These are phyloP conservation scores for Istiophorus platypterus DNA, from an alignment of 2,113 vertebrate species.

Conservation along the genomic window DNA sequence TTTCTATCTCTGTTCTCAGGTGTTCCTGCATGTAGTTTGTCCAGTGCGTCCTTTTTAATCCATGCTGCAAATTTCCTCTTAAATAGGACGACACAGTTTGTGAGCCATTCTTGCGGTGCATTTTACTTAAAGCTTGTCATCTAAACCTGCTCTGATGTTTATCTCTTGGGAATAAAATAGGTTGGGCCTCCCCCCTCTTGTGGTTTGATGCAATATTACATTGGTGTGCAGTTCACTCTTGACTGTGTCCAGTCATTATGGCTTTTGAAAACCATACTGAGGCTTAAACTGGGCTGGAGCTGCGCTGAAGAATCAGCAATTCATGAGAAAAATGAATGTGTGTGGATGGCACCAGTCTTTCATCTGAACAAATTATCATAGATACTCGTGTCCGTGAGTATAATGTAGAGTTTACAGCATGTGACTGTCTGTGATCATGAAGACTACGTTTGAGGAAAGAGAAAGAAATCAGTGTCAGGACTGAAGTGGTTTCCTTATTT, in stretches of 20 bases:
- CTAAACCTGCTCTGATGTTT: constrained; percentile 44
- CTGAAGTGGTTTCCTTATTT: constrained; percentile 72
- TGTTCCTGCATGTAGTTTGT: constrained; percentile 56
- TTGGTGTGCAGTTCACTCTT: constrained; percentile 36
- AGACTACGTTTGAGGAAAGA: constrained; percentile 58
- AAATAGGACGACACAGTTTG: constrained; percentile 20
- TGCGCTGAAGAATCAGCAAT: constrained; percentile 33
- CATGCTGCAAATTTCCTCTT: constrained; percentile 49
- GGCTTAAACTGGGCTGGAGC: constrained; percentile 17
- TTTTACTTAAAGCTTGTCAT: constrained; percentile 51
- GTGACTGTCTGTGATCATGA: constrained; percentile 45
- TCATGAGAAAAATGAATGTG: constrained; percentile 10
- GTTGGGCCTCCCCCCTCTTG: constrained; percentile 72
- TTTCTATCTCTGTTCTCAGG: constrained; percentile 65
- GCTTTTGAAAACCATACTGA: constrained; percentile 19
- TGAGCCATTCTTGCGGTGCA: constrained; percentile 17
- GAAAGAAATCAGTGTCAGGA: constrained; percentile 74
- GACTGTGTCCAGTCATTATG: constrained; percentile 39
- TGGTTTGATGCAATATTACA: constrained; percentile 76
- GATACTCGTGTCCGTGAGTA: constrained; percentile 23
- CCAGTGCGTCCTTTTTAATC: constrained; percentile 40
- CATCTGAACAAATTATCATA: constrained; percentile 19
- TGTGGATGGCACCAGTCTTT: constrained; percentile 21
- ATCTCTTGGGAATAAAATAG: constrained; percentile 64
- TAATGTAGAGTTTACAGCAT: constrained; percentile 38